These are phyloP conservation scores for Epinotia bilunana DNA, from an alignment of 2,888 invertebrate species.

Conservation along the genomic window DNA sequence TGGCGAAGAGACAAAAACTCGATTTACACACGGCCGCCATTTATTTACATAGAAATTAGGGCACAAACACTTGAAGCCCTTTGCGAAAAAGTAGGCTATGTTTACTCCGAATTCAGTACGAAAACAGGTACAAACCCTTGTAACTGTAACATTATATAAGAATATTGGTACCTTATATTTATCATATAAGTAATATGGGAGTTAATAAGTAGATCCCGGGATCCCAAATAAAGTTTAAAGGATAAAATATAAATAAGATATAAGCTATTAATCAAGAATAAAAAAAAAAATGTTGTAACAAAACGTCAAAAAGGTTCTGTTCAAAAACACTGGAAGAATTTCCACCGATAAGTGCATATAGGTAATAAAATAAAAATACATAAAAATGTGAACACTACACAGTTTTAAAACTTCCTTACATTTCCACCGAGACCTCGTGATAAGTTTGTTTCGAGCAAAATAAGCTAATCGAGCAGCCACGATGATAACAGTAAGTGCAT, in stretches of 20 bases:
- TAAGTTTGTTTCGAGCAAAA: constrained; percentile 9
- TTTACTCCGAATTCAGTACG: background rate
- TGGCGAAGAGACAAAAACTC: background rate
- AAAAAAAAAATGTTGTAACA: background rate
- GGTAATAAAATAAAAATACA: too few relatives aligned
- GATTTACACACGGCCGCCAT: background rate
- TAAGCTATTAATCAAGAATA: background rate
- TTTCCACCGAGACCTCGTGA: background rate
- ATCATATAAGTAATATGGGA: too few relatives aligned
- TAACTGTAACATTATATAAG: background rate
- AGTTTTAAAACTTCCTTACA: background rate
- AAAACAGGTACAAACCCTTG: background rate
- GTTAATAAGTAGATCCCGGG: background rate
- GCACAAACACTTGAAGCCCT: background rate
- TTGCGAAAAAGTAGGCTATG: constrained; percentile 2
- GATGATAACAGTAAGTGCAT: constrained; percentile 26
- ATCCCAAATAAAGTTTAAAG: background rate
- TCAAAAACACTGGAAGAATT: background rate
- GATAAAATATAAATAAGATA: background rate
- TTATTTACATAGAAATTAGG: background rate
- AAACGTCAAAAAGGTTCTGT: background rate
- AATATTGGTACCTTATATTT: too few relatives aligned
- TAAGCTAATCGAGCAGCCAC: background rate
- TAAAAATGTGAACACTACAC: background rate
- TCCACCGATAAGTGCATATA: background rate